Percentiles rank a stretch among this genome's conserved stretches.
Conservation (phyloP, 35 echinoderm and acorn worm species). For the Stichopus chloronotus region DNA sequence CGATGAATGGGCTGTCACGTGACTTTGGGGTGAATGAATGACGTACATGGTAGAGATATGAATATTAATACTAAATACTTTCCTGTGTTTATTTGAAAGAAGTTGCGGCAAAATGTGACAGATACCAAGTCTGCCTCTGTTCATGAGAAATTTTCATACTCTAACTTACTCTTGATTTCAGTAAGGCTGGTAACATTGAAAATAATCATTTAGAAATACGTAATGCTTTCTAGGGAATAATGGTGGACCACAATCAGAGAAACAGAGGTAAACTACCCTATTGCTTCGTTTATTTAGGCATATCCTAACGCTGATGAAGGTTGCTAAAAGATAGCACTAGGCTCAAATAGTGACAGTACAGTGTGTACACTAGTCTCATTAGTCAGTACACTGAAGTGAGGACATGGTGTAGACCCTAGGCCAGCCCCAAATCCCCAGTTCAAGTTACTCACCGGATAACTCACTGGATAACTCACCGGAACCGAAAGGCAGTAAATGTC, state of each 20-base stretch:
- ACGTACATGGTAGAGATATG: background rate
- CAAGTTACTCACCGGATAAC: too few species aligned
- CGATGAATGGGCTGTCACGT: constrained; percentile 8
- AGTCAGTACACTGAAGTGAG: too few species aligned
- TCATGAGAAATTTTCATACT: too few species aligned
- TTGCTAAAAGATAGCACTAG: background rate
- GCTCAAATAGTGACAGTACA: background rate
- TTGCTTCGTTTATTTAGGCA: constrained; percentile 8
- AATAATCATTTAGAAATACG: too few species aligned
- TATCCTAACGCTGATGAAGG: background rate
- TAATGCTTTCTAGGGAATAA: background rate
- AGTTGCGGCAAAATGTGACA: background rate
- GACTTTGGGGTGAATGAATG: constrained; percentile 25
- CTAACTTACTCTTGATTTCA: too few species aligned
- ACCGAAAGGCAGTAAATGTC: too few species aligned
- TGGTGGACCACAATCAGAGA: constrained; percentile 10
- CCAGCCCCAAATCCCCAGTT: too few species aligned
- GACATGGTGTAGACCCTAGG: too few species aligned
- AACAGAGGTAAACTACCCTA: constrained; percentile 2
- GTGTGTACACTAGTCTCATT: too few species aligned
- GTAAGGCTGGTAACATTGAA: too few species aligned
- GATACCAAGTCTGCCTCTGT: too few species aligned
- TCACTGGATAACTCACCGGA: too few species aligned
- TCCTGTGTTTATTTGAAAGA: background rate
- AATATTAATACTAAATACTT: constrained; percentile 33